These are phyloP conservation scores for Harpalus rubripes DNA, from an alignment of 2,888 invertebrate genomes.

Conservation along the genomic window DNA sequence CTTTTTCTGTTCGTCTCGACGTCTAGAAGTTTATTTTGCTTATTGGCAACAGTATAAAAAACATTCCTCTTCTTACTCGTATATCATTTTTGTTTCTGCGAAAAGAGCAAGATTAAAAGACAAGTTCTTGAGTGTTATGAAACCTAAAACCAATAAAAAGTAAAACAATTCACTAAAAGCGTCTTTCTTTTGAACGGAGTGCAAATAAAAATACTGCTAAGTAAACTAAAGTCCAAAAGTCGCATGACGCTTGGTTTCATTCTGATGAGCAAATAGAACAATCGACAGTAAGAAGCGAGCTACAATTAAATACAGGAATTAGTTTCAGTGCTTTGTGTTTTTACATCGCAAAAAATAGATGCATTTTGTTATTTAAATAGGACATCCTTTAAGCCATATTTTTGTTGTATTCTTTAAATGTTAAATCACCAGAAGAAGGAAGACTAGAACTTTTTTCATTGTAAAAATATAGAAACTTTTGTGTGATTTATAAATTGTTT, in stretches of 20 bases:
- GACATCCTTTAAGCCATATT: neutral
- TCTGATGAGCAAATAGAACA: slow-evolving; percentile 40
- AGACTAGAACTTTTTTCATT: no score
- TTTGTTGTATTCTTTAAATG: no score
- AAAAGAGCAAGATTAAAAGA: slow-evolving; percentile 42
- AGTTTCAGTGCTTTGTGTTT: slow-evolving; percentile 16
- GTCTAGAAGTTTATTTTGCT: neutral
- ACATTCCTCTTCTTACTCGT: slow-evolving; percentile 1
- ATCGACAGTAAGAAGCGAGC: slow-evolving; percentile 26
- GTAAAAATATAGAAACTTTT: no score
- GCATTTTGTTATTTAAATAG: slow-evolving; percentile 20
- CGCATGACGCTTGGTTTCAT: slow-evolving; percentile 44
- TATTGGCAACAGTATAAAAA: neutral
- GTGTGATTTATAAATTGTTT: no score
- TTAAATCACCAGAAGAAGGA: no score
- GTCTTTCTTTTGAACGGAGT: slow-evolving; percentile 42
- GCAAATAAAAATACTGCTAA: slow-evolving; percentile 53
- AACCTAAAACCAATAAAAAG: slow-evolving; percentile 54
- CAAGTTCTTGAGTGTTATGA: slow-evolving; percentile 49
- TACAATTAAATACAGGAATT: slow-evolving; percentile 26
- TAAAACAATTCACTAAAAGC: slow-evolving; percentile 54
- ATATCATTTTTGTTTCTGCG: slow-evolving; percentile 33
- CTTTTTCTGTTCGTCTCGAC: neutral
- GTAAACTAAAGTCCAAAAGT: slow-evolving; percentile 48
- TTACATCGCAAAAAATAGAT: neutral